Evolutionary conservation across 2,888 invertebrate species (phyloP), one percentile per base, ranked within the genome.

Genomic region (Oscheius sp.): DNA sequence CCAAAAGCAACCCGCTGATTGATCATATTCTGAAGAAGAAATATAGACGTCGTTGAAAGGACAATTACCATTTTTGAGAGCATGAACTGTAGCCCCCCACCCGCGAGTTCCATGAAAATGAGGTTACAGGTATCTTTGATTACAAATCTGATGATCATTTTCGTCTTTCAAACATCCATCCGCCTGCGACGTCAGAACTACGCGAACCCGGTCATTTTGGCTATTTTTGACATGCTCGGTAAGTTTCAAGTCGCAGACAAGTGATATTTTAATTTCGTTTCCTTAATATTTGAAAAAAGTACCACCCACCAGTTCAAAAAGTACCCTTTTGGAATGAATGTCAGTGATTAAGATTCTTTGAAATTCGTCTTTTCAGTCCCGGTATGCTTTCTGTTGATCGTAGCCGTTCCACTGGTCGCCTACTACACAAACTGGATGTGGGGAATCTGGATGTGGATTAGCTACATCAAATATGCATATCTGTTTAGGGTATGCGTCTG

Each of bases 131-230:
- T 57, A 4, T 50, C 73, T 9, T 48, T 76, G 11, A 29, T 68
- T 4, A 50, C 47, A 58, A 85, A 85, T 66, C 11, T 77, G 32
- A 48, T 84, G n/a, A 76, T 85, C 21, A 81, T 85, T 73, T 85
- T 81, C 73, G 81, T 86, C 9, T 85, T 86, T 62, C 77, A 82
- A 29, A 86, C 85, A 10, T 85, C 85, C 10, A 76, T 78, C 21
- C 84, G 85, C 51, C 74, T 85, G 5, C 76, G 85, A 11, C 77
- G 85, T 7, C 85, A 85, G 71, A 86, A 86, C 76, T 85, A 85
- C 70, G 85, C 85, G 21, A 85, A 85, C 63, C 85, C 85, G 5
- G 84, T 85, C 29, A 60, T 85, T 33, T 70, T 85, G 57, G 82
- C 85, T 50, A 68, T 76, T 33, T 85, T 85, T 63, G 85, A 85